phyloP scores from a whole-genome alignment of 1,140 invertebrate species.

The Drosophila mayri region DNA sequence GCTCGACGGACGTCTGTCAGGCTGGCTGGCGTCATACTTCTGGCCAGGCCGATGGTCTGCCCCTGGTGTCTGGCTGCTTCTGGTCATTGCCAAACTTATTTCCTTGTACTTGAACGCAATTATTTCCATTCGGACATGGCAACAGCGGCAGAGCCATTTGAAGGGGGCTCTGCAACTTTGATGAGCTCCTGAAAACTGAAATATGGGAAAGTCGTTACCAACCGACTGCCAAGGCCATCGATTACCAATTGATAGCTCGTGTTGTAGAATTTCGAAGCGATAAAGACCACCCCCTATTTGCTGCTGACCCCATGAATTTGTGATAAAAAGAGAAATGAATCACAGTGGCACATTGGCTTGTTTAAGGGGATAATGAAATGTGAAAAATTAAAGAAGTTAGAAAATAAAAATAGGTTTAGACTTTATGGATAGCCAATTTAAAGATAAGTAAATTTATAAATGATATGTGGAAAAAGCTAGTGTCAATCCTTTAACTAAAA shows the following conservation, averaged over 20 bases:
- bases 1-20: constrained; percentile 7
- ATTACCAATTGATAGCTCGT: constrained; percentile 60
- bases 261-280: constrained; percentile 10
- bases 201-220: constrained; percentile 43
- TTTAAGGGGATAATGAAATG: neutral
- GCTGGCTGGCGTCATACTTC: constrained; percentile 54
- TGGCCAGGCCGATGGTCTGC: neutral
- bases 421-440: too few species aligned
- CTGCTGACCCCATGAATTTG: constrained; percentile 13
- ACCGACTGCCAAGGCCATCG: constrained; percentile 40
- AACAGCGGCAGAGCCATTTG: constrained; percentile 27
- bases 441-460: neutral
- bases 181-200: constrained; percentile 52
- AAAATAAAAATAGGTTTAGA: too few species aligned
- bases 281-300: constrained; percentile 6
- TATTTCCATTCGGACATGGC: constrained; percentile 47
- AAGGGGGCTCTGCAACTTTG: constrained; percentile 50
- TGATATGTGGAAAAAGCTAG: neutral
- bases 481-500: neutral
- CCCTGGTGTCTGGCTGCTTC: constrained; percentile 11
- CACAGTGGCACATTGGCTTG: neutral
- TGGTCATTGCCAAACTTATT: constrained; percentile 77
- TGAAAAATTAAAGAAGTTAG: neutral
- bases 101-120: constrained; percentile 73
- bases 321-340: constrained; percentile 5